These are phyloP conservation scores for Pangasius larnaudii DNA, from an alignment of 2,797 vertebrate species.

Conservation along the genomic window DNA sequence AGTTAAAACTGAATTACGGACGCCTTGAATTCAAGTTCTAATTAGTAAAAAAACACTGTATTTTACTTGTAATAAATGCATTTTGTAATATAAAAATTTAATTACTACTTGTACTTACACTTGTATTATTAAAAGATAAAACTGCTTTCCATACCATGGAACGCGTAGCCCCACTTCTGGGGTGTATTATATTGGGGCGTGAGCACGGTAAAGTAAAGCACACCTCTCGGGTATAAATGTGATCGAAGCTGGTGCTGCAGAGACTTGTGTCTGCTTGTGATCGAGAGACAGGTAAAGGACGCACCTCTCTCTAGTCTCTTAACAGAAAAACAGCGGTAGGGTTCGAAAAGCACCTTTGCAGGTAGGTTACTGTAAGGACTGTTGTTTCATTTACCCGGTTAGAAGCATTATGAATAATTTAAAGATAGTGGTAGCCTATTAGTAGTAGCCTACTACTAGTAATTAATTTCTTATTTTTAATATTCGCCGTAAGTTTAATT, in stretches of 20 bases:
- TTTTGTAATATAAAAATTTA: background rate
- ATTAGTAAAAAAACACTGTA: background rate
- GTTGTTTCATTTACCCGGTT: background rate
- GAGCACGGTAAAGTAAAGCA: background rate
- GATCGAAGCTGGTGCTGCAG: background rate
- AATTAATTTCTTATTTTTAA: background rate
- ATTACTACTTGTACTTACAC: background rate
- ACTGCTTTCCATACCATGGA: background rate
- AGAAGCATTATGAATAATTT: background rate
- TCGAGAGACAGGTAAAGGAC: background rate
- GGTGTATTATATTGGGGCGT: background rate
- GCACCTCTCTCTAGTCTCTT: background rate
- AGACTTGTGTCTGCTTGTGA: background rate
- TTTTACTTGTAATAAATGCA: background rate
- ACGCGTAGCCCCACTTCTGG: background rate
- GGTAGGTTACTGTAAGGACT: background rate
- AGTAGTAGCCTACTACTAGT: too few species aligned
- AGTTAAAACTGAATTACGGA: background rate
- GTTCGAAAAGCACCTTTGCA: background rate
- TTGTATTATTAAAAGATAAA: background rate
- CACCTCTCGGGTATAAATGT: constrained; percentile 8
- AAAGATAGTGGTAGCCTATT: too few species aligned
- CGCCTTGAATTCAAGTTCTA: background rate
- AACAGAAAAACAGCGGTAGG: background rate
- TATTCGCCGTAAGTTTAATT: background rate